Conservation (phyloP, 2,113 vertebrate genomes). For the Pionites leucogaster region DNA sequence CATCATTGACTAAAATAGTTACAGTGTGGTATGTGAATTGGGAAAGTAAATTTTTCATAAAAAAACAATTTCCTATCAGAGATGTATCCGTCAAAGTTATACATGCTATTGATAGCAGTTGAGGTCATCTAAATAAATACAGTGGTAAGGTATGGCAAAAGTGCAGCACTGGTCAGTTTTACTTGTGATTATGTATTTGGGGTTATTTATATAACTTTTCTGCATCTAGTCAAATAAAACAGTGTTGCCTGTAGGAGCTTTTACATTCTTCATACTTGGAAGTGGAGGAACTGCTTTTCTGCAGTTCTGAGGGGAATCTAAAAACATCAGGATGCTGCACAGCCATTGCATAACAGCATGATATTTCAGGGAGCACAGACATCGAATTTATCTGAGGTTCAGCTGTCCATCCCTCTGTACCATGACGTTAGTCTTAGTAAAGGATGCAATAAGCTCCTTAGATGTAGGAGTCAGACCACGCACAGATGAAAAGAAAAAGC, state of each 20-base stretch:
- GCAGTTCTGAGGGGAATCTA: not conserved
- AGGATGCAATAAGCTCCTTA: not conserved
- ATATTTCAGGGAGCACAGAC: not conserved
- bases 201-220: not conserved
- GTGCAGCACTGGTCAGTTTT: not conserved
- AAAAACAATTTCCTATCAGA: conserved; percentile 12
- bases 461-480: not conserved
- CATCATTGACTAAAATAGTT: not conserved
- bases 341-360: not conserved
- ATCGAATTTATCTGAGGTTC: not conserved
- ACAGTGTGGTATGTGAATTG: not conserved
- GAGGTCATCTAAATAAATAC: not conserved
- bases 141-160: not conserved
- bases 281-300: not conserved
- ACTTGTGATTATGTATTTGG: not conserved
- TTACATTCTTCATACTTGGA: not conserved
- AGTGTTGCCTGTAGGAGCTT: not conserved
- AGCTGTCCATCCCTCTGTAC: not conserved
- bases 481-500: not conserved
- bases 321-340: not conserved
- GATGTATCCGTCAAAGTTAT: not conserved
- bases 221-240: not conserved
- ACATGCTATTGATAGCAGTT: not conserved
- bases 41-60: conserved; percentile 26
- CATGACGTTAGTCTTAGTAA: not conserved